phyloP scores from a whole-genome alignment of 2,797 vertebrate species.

The Lagorchestes hirsutus region DNA sequence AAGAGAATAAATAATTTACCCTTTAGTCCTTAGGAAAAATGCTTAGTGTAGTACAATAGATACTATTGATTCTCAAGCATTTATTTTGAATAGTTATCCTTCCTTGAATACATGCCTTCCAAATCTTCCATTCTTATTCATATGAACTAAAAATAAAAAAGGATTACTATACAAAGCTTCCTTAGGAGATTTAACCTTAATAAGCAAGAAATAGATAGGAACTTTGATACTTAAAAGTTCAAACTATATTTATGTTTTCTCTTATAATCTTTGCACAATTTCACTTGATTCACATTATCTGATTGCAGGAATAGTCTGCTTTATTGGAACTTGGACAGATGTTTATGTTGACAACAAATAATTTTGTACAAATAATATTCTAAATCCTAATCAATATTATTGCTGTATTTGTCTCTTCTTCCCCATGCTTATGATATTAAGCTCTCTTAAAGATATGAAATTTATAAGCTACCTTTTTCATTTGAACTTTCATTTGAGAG shows the following conservation, averaged over 20 bases:
- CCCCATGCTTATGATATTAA: constrained; percentile 44
- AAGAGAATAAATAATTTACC: constrained; percentile 20
- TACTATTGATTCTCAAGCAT: not conserved
- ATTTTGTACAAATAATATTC: not conserved
- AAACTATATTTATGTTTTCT: constrained; percentile 36
- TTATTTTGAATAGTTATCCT: constrained; percentile 16
- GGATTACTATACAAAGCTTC: constrained; percentile 15
- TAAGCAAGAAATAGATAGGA: constrained; percentile 46
- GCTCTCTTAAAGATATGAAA: constrained; percentile 51
- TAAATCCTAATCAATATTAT: constrained; percentile 40
- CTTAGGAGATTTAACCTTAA: constrained; percentile 43
- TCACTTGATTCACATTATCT: constrained; percentile 55
- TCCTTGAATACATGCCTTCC: not conserved
- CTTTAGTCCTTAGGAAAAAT: constrained; percentile 38
- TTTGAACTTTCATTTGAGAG: not conserved
- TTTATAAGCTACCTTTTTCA: constrained; percentile 59
- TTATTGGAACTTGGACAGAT: not conserved
- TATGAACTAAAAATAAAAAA: constrained; percentile 54
- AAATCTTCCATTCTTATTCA: constrained; percentile 39
- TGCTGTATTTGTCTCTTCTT: not conserved
- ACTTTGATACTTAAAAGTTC: constrained; percentile 28
- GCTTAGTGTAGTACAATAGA: not conserved
- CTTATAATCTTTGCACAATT: not conserved
- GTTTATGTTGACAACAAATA: constrained; percentile 26
- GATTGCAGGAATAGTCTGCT: not conserved